phyloP scores from a whole-genome alignment of 2,888 invertebrate genomes.

The Hyposoter didymator region DNA sequence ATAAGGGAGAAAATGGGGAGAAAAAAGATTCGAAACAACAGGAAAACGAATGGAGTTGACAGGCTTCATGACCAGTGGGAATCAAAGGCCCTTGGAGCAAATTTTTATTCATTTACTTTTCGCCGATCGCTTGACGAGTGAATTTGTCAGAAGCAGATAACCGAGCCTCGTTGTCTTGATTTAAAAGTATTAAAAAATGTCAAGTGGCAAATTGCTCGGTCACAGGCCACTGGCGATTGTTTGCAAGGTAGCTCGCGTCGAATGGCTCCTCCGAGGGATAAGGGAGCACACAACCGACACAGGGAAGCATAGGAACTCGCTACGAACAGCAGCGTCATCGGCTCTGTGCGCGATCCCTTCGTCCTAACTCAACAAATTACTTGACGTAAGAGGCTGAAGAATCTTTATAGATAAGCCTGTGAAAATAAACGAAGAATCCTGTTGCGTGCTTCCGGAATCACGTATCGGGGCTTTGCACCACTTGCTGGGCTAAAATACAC shows the following conservation, averaged over 20 bases:
- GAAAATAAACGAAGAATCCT: conserved; percentile 59
- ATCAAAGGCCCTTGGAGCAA: neutral
- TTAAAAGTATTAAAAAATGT: neutral
- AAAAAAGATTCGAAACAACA: neutral
- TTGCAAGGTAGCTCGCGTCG: conserved; percentile 36
- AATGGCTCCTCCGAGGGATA: conserved; percentile 20
- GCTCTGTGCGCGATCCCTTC: conserved; percentile 24
- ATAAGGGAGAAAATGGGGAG: neutral
- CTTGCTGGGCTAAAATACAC: neutral
- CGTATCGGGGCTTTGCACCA: conserved; percentile 29
- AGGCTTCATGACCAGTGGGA: neutral
- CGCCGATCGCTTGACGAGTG: neutral
- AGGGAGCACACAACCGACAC: conserved; percentile 18
- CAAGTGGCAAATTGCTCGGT: conserved; percentile 27
- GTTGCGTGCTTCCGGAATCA: conserved; percentile 40
- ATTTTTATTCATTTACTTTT: neutral
- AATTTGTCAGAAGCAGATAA: neutral
- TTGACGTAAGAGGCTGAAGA: conserved; percentile 36
- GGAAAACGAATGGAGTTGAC: neutral
- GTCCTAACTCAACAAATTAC: conserved; percentile 64
- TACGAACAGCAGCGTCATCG: conserved; percentile 37
- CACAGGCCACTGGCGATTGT: conserved; percentile 15
- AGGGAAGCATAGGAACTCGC: conserved; percentile 10
- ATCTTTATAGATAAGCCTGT: conserved; percentile 44
- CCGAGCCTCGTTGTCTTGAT: neutral